Percentiles rank a stretch among this genome's conserved stretches.
Conservation (phyloP, 2,113 vertebrate genomes). For the Salvelinus namaycush region DNA sequence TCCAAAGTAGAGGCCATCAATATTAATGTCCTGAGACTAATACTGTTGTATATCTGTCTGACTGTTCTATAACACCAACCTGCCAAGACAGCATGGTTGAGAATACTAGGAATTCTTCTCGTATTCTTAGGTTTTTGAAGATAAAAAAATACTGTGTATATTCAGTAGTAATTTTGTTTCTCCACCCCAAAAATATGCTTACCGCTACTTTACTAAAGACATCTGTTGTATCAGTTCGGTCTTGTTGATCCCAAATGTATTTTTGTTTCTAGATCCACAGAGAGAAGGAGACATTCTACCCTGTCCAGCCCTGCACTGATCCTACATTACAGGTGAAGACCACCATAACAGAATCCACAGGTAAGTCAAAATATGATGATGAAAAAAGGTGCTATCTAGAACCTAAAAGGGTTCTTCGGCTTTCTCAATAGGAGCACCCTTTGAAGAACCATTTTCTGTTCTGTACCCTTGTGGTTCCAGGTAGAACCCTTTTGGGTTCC, state of each 20-base stretch:
- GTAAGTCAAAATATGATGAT: slow-evolving; percentile 29
- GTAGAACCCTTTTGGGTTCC: too few relatives aligned
- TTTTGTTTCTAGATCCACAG: slow-evolving; percentile 59
- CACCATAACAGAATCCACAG: slow-evolving; percentile 29
- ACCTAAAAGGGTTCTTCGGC: too few relatives aligned
- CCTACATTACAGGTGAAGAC: slow-evolving; percentile 19
- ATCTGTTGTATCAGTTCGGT: background rate
- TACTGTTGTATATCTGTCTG: background rate
- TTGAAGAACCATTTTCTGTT: too few relatives aligned
- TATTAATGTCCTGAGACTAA: background rate
- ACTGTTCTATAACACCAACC: background rate
- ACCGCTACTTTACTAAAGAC: background rate
- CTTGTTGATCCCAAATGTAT: background rate
- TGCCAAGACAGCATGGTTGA: background rate
- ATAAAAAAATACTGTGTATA: background rate
- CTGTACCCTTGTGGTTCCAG: too few relatives aligned
- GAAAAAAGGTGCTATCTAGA: too few relatives aligned
- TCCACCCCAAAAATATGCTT: background rate
- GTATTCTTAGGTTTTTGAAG: background rate
- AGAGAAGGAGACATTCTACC: slow-evolving; percentile 53
- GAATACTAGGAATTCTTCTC: background rate
- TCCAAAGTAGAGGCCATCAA: background rate
- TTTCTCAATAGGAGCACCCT: too few relatives aligned
- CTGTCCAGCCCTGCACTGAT: slow-evolving; percentile 36
- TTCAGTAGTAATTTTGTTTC: background rate